Percentiles rank a stretch among this genome's conserved stretches.
Evolutionary conservation across 2,797 vertebrate species (phyloP).

Genomic region (Capromys pilorides): DNA sequence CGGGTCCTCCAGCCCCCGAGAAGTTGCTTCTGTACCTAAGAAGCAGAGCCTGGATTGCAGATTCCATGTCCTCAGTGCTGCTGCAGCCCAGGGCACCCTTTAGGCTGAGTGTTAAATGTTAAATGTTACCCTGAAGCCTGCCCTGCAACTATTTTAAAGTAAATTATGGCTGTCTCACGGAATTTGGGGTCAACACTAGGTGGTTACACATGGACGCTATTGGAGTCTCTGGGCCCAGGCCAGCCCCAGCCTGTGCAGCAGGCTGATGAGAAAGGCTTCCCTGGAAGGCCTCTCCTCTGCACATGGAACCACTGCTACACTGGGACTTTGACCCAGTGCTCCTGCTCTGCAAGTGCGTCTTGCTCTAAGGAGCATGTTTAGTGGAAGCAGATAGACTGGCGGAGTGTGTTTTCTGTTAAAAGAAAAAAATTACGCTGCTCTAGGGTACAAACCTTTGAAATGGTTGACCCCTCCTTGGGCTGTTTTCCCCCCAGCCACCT

Average conservation of each 20-base stretch:
- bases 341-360: background rate
- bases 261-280: background rate
- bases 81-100: constrained; percentile 74
- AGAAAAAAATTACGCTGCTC: background rate
- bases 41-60: constrained; percentile 16
- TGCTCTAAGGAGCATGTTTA: background rate
- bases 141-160: constrained; percentile 63
- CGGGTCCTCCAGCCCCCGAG: no score
- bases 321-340: background rate
- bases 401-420: background rate
- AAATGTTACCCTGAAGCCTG: constrained; percentile 73
- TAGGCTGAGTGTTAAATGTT: constrained; percentile 78
- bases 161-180: constrained; percentile 15
- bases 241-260: background rate
- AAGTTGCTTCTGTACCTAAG: constrained; percentile 55
- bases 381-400: background rate
- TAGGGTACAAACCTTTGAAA: background rate
- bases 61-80: constrained; percentile 43
- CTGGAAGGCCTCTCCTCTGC: background rate
- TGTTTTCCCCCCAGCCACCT: background rate
- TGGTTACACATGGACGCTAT: background rate
- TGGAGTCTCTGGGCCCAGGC: background rate
- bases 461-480: background rate
- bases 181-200: background rate
- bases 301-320: background rate